These are phyloP conservation scores for Parnassius glacialis DNA, from an alignment of 2,888 invertebrate species.

Conservation along the genomic window DNA sequence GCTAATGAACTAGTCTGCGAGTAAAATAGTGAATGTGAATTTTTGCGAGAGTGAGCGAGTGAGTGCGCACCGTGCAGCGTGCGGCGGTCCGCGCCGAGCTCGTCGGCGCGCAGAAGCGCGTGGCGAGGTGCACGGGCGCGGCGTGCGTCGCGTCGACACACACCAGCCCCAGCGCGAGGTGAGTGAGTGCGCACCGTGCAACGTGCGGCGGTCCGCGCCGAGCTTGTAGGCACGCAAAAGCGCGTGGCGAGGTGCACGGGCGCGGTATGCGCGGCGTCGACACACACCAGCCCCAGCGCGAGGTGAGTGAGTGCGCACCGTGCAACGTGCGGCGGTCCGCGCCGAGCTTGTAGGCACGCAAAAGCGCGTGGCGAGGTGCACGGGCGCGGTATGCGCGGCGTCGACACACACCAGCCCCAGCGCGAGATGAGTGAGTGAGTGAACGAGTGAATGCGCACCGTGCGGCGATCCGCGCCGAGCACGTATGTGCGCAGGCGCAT, in stretches of 20 bases:
- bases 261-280: conserved; percentile 79
- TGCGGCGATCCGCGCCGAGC: conserved; percentile 92
- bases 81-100: no score
- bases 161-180: no score
- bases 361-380: conserved; percentile 83
- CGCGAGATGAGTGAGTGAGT: conserved; percentile 76
- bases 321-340: conserved; percentile 83
- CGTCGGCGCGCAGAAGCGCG: no score
- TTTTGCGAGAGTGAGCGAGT: no score
- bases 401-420: conserved; percentile 92
- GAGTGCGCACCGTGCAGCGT: no score
- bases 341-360: conserved; percentile 97
- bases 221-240: conserved; percentile 96
- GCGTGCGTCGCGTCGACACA: no score
- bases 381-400: conserved; percentile 80
- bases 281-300: conserved; percentile 93
- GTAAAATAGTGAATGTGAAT: no score
- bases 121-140: no score
- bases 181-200: background rate
- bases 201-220: conserved; percentile 88
- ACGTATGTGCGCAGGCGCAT: conserved; percentile 95
- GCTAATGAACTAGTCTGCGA: no score
- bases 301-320: conserved; percentile 53
- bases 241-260: conserved; percentile 84
- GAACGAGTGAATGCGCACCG: background rate